phyloP scores from a whole-genome alignment of 2,888 invertebrate genomes.

The Isoperla grammatica region DNA sequence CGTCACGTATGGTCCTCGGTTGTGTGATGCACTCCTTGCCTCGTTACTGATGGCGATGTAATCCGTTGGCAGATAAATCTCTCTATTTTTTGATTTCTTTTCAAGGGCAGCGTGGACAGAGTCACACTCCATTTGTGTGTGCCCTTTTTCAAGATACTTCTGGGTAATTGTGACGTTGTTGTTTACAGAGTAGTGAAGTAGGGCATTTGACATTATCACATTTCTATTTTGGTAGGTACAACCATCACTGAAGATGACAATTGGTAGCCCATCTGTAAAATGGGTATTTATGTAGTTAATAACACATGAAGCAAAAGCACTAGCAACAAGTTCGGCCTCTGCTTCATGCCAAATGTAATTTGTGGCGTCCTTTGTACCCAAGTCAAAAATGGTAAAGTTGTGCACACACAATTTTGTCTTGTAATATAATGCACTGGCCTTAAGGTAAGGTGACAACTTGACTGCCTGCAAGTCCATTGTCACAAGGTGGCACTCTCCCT shows the following conservation, averaged over 20 bases:
- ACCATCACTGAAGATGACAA: conserved; percentile 36
- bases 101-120: no score
- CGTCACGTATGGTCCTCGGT: background rate
- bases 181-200: conserved; percentile 33
- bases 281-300: conserved; percentile 26
- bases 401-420: conserved; percentile 37
- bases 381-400: conserved; percentile 36
- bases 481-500: conserved; percentile 30
- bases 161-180: conserved; percentile 23
- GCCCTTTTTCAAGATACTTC: background rate
- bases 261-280: conserved; percentile 20
- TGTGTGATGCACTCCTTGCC: conserved; percentile 20
- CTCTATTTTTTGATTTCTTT: conserved; percentile 37
- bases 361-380: conserved; percentile 29
- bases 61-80: conserved; percentile 26
- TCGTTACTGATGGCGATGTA: conserved; percentile 26
- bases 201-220: conserved; percentile 35
- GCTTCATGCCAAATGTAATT: conserved; percentile 35
- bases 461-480: conserved; percentile 35
- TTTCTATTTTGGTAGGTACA: conserved; percentile 35
- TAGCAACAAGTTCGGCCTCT: conserved; percentile 31
- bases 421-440: conserved; percentile 33
- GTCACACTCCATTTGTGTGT: conserved; percentile 35
- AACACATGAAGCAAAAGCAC: conserved; percentile 32
- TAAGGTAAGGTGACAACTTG: conserved; percentile 31